A percentile compares a stretch with the other conserved stretches of the same genome.
These are phyloP conservation scores for Pyrrhosoma nymphula DNA, from an alignment of 2,888 invertebrate genomes.

Conservation along the genomic window DNA sequence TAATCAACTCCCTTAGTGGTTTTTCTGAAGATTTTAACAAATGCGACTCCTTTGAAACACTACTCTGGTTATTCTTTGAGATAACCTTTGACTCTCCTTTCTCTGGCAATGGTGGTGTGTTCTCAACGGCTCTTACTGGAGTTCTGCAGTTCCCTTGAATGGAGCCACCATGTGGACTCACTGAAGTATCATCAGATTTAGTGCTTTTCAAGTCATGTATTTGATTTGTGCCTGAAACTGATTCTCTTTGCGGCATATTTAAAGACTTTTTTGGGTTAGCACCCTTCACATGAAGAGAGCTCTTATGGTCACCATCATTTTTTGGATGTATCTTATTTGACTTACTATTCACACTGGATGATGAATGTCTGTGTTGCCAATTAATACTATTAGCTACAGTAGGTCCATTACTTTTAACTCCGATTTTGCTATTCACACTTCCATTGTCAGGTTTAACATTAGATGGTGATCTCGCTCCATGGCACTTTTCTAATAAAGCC, in stretches of 20 bases:
- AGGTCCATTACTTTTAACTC: background rate
- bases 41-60: background rate
- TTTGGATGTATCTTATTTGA: background rate
- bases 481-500: background rate
- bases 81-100: background rate
- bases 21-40: background rate
- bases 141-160: background rate
- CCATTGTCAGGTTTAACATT: background rate
- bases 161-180: background rate
- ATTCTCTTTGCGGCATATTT: background rate
- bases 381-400: background rate
- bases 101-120: background rate
- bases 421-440: background rate
- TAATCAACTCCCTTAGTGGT: background rate
- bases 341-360: background rate
- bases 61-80: background rate
- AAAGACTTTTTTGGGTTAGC: background rate
- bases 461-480: background rate
- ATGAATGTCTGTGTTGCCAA: background rate
- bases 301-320: background rate
- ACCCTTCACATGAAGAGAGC: background rate
- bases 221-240: background rate
- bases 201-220: background rate
- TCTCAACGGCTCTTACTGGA: background rate
- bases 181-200: background rate